Evolutionary conservation across 2,888 invertebrate species (phyloP), one percentile per base, ranked within the genome.

Genomic region (Ceramica pisi): DNA sequence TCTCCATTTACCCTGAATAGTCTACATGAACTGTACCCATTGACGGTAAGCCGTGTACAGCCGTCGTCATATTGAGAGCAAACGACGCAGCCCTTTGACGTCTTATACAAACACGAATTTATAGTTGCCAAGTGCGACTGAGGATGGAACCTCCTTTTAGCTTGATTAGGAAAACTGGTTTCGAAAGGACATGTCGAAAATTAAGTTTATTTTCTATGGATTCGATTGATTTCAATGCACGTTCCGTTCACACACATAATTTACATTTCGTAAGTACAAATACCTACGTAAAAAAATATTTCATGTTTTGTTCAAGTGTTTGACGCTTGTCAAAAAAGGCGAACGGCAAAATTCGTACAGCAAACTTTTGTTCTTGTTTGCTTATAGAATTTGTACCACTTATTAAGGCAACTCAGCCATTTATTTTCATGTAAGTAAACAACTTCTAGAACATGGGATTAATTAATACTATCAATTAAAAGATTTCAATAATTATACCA

Each of bases 31-130:
- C 46, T 55, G 31, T 67, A 50, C n/a, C 35, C 41, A 19, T 44
- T 70, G 57, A 71, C 7, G 21, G 38, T 61, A 57, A 57, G 23
- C 57, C 31, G 57, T n/a, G 21, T 26, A 56, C 51, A 57, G 23
- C 57, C 31, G 57, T n/a, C 21, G 44, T 35, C 48, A 31, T 12
- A 51, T 53, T 78, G 61, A 72, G 38, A 41, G 46, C 38, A 59
- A 71, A 41, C 72, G 41, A 1, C 14, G 38, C 50, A 51, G 31
- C 51, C 46, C 79, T 75, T 75, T 75, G 72, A 78, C 38, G 72
- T 60, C 79, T 62, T 75, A 75, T 21, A 16, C 38, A 78, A 75
- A 72, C 23, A 57, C 46, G 6, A 57, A 38, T 57, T n/a, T 56
- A n/a, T n/a, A 21, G 23, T 71, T 46, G 31, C 44, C 26, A 61